Evolutionary conservation across 2,888 invertebrate species (phyloP), one percentile per base, ranked within the genome.

Genomic region (Chesias legatella): DNA sequence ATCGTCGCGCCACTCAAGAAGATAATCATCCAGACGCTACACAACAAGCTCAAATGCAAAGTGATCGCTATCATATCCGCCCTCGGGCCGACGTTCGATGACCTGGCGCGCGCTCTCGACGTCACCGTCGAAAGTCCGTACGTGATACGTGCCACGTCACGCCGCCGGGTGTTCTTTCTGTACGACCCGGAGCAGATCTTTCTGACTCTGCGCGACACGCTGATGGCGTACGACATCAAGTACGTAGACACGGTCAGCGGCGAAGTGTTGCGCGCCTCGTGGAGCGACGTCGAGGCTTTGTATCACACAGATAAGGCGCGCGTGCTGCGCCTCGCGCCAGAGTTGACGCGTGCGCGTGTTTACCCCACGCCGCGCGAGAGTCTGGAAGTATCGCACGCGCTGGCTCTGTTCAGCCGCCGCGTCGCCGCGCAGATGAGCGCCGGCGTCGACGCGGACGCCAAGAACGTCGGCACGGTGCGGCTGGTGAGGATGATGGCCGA

Each of bases 161-260:
- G 30, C 23, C 33, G 30, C 13, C 29, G 33, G 7, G 9, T 40
- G 39, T 27, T 48, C 29, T 33, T 56, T 35, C 10, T 31, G 36
- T 7, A 58, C 43, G 47, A 55, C 54, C 36, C 36, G 4, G 45
- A 41, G 13, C 40, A 41, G 36, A 29, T 40, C 4, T 8, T 32
- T 9, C 30, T 40, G 11, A 41, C 40, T 10, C 30, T 45, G 33
- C 45, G 40, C 30, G 45, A 41, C 30, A 41, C 45, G 22, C 33
- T 41, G 9, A 31, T 35, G 25, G 25, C 35, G 21, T 44, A 44
- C 32, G 44, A 44, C 39, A 29, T 44, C 30, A 31, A 31, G 26
- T 42, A 8, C 23, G 23, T 10, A n/a, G 35, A 35, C 31, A 22
- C 5, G 4, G 23, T 26, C 6, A 10, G 23, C 27, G 41, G 35